These are phyloP conservation scores for Brachyhypopomus gauderio DNA, from an alignment of 2,113 vertebrate genomes.

Conservation along the genomic window DNA sequence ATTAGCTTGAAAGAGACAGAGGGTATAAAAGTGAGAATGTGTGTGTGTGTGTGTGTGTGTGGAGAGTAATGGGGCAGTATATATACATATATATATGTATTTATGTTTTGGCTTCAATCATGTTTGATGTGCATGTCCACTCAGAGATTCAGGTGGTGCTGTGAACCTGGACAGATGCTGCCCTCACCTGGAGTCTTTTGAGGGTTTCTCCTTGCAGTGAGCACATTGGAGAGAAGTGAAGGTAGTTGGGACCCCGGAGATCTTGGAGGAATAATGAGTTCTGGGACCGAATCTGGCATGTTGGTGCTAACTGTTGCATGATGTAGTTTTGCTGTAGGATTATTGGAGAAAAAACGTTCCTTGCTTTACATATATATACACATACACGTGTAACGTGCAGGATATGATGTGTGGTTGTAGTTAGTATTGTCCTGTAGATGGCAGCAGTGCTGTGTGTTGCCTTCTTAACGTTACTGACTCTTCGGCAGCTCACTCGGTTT, in stretches of 20 bases:
- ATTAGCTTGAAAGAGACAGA: slow-evolving; percentile 14
- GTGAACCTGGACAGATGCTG: no score
- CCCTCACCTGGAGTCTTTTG: no score
- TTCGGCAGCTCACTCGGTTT: background rate
- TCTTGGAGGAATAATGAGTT: background rate
- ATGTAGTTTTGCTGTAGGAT: no score
- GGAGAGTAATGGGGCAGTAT: background rate
- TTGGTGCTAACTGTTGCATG: no score
- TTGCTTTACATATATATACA: background rate
- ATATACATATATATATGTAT: no score
- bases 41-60: slow-evolving; percentile 9
- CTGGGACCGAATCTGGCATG: background rate
- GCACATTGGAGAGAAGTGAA: background rate
- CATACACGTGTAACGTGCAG: no score
- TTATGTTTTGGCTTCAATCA: no score
- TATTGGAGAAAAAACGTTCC: background rate
- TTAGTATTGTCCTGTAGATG: slow-evolving; percentile 38
- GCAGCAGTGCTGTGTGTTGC: slow-evolving; percentile 24
- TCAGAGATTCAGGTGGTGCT: no score
- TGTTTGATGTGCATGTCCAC: no score
- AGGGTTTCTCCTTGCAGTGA: no score
- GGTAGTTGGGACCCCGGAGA: no score
- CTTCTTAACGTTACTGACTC: background rate
- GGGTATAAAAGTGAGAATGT: slow-evolving; percentile 10
- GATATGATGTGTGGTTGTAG: background rate